A percentile compares a stretch with the other conserved stretches of the same genome.
These are phyloP conservation scores for Platycercus adscitus DNA, from an alignment of 2,113 vertebrate genomes.

Conservation along the genomic window DNA sequence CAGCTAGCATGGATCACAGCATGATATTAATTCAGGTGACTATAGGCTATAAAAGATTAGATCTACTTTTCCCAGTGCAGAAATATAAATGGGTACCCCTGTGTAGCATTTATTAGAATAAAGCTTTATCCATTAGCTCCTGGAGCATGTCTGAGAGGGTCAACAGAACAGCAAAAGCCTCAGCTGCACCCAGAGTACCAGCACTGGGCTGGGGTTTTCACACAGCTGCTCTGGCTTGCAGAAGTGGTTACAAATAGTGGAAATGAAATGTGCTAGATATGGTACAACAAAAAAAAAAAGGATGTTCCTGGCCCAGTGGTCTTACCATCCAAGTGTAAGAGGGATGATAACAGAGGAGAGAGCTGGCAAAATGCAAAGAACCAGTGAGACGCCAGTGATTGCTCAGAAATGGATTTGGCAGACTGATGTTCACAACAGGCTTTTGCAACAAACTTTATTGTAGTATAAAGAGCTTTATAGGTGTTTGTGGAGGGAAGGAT, in stretches of 20 bases:
- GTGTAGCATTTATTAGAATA: neutral
- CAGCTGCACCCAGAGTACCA: neutral
- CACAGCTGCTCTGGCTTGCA: neutral
- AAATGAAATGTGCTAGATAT: neutral
- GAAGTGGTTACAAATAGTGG: neutral
- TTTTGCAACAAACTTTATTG: neutral
- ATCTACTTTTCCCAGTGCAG: neutral
- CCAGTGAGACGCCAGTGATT: neutral
- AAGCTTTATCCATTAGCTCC: neutral
- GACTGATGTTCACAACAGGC: neutral
- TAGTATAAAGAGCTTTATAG: neutral
- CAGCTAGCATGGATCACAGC: neutral
- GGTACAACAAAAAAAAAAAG: neutral
- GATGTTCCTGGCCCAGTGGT: neutral
- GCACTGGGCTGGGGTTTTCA: neutral
- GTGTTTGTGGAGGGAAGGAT: neutral
- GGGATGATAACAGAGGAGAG: neutral
- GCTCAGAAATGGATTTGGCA: neutral
- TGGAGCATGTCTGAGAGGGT: neutral
- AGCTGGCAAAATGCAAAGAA: neutral
- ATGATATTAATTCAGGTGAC: neutral
- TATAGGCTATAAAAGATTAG: neutral
- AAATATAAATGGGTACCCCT: neutral
- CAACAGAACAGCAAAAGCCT: neutral
- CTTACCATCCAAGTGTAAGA: neutral